Base-by-base conservation (phyloP, 1,140 invertebrate species). In the Aphelinus certus region DNA sequence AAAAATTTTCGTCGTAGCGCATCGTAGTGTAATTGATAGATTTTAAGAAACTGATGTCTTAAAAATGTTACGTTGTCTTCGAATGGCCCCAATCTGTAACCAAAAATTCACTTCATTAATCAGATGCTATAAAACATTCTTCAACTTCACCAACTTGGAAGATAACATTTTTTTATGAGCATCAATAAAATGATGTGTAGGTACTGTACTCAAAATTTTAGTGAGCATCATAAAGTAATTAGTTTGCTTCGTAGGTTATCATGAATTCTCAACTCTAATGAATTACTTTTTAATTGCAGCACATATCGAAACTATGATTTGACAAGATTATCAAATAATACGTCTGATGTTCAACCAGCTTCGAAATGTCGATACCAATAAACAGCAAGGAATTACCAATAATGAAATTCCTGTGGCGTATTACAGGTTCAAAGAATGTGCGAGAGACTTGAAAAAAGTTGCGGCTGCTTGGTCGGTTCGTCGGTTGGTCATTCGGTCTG, bases 41-140 rank as follows among this genome's bases (percentile, higher is more conserved):
- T 76, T 77, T 71, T 76, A 76, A 70, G 7, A 56, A 48, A 75
- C 63, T 75, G 75, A 81, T 77, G 79, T 82, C 76, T 80, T 78
- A 76, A 82, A 85, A 80, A 85, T 84, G 80, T 83, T 79, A 82
- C 82, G 82, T 84, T 84, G 81, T 84, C 80, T 83, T 83, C 76
- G 77, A 85, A 84, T 87, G 85, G 85, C 86, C 85, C 86, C 86
- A 84, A 86, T 85, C 86, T 87, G 79, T 42, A 85, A 85, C 45
- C 75, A 60, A 73, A 71, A 66, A 65, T 26, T 26, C 26, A 26
- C 26, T 26, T 0, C 26, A 26, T 26, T 26, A 26, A 26, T 26
- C 26, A 26, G 26, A 26, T 26, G 26, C 26, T 26, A 26, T 26
- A 26, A 26, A 26, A 26, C 26, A 26, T 26, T 26, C 26, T 26